These are phyloP conservation scores for Emmelina monodactyla DNA, from an alignment of 2,888 invertebrate species.

Conservation along the genomic window DNA sequence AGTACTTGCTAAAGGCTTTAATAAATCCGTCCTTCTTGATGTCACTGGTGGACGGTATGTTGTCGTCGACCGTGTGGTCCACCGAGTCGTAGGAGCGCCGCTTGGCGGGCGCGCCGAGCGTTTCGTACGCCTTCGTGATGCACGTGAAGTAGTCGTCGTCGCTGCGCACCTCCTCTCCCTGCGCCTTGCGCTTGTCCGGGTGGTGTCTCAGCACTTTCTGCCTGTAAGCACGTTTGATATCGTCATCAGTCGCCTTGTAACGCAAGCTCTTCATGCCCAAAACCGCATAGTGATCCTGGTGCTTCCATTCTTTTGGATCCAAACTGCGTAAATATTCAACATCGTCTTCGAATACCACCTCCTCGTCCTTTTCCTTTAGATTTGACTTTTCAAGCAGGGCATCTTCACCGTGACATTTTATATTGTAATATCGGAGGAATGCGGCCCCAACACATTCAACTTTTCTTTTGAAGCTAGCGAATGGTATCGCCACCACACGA, in stretches of 20 bases:
- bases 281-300: constrained; percentile 97
- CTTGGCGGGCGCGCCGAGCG: constrained; percentile 78
- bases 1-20: constrained; percentile 70
- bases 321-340: constrained; percentile 84
- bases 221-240: constrained; percentile 93
- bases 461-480: constrained; percentile 36
- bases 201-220: constrained; percentile 85
- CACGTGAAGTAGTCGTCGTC: constrained; percentile 99
- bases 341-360: constrained; percentile 70
- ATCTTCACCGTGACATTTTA: constrained; percentile 57
- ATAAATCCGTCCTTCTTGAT: constrained; percentile 83
- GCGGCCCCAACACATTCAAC: constrained; percentile 62
- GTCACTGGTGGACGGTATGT: constrained; percentile 77
- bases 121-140: constrained; percentile 97
- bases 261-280: constrained; percentile 87
- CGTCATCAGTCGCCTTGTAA: constrained; percentile 87
- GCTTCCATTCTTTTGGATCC: constrained; percentile 97
- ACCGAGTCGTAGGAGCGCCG: constrained; percentile 95
- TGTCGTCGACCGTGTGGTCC: constrained; percentile 93
- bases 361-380: constrained; percentile 48
- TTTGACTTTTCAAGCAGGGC: constrained; percentile 44
- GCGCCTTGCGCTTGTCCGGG: constrained; percentile 95
- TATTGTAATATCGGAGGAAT: constrained; percentile 55
- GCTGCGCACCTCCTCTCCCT: constrained; percentile 84
- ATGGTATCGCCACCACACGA: constrained; percentile 39